A percentile compares a stretch with the other conserved stretches of the same genome.
Conservation (phyloP, 2,797 vertebrate species). For the Urocyon cinereoargenteus region DNA sequence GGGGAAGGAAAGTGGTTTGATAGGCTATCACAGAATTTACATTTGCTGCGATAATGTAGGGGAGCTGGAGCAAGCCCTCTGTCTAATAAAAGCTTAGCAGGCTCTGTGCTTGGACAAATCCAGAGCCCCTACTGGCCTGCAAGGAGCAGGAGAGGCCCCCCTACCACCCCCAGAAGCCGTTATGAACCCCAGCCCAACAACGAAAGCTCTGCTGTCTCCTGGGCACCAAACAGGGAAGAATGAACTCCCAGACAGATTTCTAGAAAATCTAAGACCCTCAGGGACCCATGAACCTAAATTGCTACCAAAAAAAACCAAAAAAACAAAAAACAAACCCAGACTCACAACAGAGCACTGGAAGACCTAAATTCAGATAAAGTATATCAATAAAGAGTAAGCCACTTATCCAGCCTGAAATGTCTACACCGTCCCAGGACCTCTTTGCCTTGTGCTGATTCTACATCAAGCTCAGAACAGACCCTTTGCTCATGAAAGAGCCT, state of each 20-base stretch:
- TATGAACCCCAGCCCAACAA: not conserved
- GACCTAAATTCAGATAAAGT: not conserved
- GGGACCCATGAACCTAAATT: not conserved
- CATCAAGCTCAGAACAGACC: not conserved
- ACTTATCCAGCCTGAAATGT: not conserved
- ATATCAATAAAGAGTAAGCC: not conserved
- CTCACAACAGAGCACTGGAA: not conserved
- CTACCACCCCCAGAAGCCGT: fast-evolving
- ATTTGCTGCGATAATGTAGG: not conserved
- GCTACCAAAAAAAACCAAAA: not conserved
- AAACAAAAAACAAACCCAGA: not conserved
- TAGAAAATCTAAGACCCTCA: not conserved
- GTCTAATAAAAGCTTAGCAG: not conserved
- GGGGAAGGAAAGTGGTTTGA: not conserved
- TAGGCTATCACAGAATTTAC: not conserved
- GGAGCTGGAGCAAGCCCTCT: not conserved
- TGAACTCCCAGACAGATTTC: not conserved
- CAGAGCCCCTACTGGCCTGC: not conserved
- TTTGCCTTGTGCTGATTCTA: not conserved
- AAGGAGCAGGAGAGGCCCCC: not conserved
- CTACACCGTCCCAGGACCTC: not conserved
- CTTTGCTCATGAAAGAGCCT: not conserved
- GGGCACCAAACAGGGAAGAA: not conserved
- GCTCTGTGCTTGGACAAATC: not conserved
- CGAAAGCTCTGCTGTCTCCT: not conserved